A percentile compares a stretch with the other conserved stretches of the same genome.
Evolutionary conservation across 1,140 invertebrate species (phyloP).

Genomic region (Drosophila truncata): DNA sequence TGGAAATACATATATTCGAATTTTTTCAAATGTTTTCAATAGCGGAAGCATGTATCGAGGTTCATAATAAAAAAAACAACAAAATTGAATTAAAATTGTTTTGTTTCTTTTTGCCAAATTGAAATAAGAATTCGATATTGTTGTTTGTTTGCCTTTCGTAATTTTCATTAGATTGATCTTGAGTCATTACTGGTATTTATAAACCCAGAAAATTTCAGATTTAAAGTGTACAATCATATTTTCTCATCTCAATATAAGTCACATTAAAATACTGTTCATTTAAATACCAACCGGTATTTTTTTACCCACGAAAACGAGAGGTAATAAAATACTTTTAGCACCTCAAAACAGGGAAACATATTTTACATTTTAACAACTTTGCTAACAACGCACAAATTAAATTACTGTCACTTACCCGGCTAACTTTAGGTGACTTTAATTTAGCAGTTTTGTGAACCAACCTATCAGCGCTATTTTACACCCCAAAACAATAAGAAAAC

Average conservation of each 20-base stretch:
- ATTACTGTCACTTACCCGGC: slow-evolving; percentile 6
- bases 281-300: background rate
- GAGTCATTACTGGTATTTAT: slow-evolving; percentile 10
- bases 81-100: slow-evolving; percentile 25
- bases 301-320: background rate
- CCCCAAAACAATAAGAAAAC: slow-evolving; percentile 5
- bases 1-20: slow-evolving; percentile 1
- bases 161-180: slow-evolving; percentile 6
- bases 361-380: background rate
- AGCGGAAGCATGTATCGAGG: background rate
- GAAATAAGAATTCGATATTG: slow-evolving; percentile 9
- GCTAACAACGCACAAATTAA: slow-evolving; percentile 1
- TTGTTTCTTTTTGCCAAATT: slow-evolving; percentile 4
- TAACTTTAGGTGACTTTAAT: background rate
- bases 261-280: background rate
- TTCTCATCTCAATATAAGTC: background rate
- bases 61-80: slow-evolving; percentile 3
- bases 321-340: slow-evolving; percentile 13
- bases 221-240: no score
- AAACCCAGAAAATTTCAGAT: background rate
- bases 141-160: slow-evolving; percentile 1
- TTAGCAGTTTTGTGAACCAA: background rate
- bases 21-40: no score
- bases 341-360: background rate
- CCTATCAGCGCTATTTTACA: background rate